Percentiles rank a stretch among this genome's conserved stretches.
These are phyloP conservation scores for Sepiola atlantica DNA, from an alignment of 2,888 invertebrate species.

Conservation along the genomic window DNA sequence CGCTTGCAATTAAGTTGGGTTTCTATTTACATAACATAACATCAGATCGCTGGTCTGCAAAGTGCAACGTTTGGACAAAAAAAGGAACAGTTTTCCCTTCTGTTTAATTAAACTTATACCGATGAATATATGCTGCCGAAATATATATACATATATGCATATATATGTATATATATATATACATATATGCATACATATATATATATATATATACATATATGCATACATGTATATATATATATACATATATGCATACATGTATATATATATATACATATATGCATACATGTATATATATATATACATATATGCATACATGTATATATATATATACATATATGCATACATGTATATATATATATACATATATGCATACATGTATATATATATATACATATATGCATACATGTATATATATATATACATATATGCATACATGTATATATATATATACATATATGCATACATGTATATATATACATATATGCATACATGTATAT, in stretches of 20 bases:
- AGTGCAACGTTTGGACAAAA: no score
- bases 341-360: neutral
- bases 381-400: neutral
- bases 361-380: neutral
- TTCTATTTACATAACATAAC: no score
- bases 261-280: neutral
- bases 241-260: no score
- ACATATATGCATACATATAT: neutral
- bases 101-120: no score
- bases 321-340: neutral
- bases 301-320: neutral
- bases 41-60: no score
- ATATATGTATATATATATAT: neutral
- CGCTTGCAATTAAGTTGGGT: no score
- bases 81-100: no score
- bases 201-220: neutral
- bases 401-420: neutral
- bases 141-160: neutral
- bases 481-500: neutral
- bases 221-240: neutral
- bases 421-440: neutral
- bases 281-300: neutral
- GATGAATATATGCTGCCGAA: no score
- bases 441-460: neutral
- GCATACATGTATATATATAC: neutral